Conservation (phyloP, 2,797 vertebrate genomes). For the Anableps anableps region DNA sequence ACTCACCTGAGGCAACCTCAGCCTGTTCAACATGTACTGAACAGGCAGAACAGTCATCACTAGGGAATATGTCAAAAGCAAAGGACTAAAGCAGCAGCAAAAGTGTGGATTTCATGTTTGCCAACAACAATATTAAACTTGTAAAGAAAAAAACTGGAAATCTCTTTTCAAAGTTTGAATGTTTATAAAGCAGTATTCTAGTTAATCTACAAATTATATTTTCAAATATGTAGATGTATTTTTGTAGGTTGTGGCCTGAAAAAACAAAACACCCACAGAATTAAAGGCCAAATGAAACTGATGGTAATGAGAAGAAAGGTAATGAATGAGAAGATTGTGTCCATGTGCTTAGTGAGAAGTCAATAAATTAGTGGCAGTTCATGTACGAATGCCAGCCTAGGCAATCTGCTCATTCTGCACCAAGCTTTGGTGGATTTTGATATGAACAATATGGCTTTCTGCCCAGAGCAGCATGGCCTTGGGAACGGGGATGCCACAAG, state of each 20-base stretch:
- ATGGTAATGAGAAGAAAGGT: slow-evolving; percentile 2
- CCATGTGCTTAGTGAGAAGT: slow-evolving; percentile 40
- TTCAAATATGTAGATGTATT: neutral
- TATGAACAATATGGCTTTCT: neutral
- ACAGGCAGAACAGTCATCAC: slow-evolving; percentile 19
- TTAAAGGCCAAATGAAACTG: neutral
- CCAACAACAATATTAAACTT: slow-evolving; percentile 6
- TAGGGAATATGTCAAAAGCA: slow-evolving; percentile 15
- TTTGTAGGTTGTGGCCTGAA: neutral
- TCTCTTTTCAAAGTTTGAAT: neutral
- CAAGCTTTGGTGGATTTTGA: neutral
- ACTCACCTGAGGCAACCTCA: slow-evolving; percentile 55
- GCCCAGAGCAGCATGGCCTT: neutral
- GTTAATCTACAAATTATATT: neutral
- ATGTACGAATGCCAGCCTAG: neutral
- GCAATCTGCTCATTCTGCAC: neutral
- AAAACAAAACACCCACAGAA: slow-evolving; percentile 4
- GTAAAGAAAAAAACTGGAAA: neutral
- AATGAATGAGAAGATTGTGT: slow-evolving; percentile 21
- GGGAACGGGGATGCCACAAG: no score
- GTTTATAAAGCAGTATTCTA: neutral
- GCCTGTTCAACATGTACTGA: slow-evolving; percentile 42
- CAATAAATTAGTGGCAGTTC: slow-evolving; percentile 13
- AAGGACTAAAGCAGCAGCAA: slow-evolving; percentile 14
- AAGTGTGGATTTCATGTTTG: slow-evolving; percentile 4